Evolutionary conservation across 2,113 vertebrate species (phyloP), one percentile per base, ranked within the genome.

Genomic region (Paraplagusia blochii): DNA sequence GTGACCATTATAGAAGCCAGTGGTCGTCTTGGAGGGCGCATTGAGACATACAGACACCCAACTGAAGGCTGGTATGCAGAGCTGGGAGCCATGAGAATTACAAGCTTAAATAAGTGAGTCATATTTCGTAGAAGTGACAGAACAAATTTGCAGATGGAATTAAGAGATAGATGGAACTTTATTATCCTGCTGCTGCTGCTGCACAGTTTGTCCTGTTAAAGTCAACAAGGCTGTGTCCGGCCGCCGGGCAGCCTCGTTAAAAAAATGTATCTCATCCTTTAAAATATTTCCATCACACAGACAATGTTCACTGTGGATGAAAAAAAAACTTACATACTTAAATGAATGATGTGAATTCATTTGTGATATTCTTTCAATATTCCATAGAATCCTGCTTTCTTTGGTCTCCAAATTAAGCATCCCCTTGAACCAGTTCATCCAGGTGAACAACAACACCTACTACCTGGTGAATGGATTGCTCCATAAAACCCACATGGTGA

Each of bases 11-110:
- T 95, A 33, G 93, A 94, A 69, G 93, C 92, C 44, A 88, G 85
- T 65, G 39, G 36, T 16, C 87, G 81, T 10, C 74, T 91, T 0
- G 94, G 94, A 46, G 94, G 93, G 57, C 89, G 93, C 8, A 88
- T 95, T 67, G 55, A 88, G 48, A 95, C 94, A 5, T 86, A 88
- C 79, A 88, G 91, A 64, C 83, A 93, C 58, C 71, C 9, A 3
- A 79, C 9, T 43, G 92, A 91, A 0, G 89, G 90, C 70, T 94
- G 93, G 92, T 92, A 87, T 19, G 91, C 87, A 57, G 93, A 95
- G 44, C 35, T 93, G 43, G 93, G 93, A 1, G 90, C 93, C 44
- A 94, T 94, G 93, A 90, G 92, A 69, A 91, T 95, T 72, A 92
- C 93, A 36, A 84, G 39, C 52, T 88, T 91, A 0, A 92, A 95